Percentiles rank a stretch among this genome's conserved stretches.
Evolutionary conservation across 2,113 vertebrate species (phyloP).

Genomic region (Zingel zingel): DNA sequence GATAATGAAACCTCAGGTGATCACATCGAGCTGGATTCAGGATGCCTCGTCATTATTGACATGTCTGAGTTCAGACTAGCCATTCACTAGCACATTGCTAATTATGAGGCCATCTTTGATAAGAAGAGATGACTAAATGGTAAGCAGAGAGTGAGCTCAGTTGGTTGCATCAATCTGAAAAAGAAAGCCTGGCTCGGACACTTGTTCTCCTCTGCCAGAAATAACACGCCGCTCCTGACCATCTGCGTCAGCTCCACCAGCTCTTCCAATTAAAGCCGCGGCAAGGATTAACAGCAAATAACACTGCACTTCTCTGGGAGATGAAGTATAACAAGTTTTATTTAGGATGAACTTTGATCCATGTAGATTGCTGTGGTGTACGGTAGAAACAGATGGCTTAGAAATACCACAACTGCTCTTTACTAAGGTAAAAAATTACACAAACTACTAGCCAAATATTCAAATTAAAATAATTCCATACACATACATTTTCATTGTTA

Average conservation of each 20-base stretch:
- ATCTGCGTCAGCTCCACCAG: slow-evolving; percentile 51
- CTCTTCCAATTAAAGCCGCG: slow-evolving; percentile 4
- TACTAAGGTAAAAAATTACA: background rate
- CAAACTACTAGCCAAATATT: too few species aligned
- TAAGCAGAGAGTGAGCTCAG: slow-evolving; percentile 15
- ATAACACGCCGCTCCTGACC: slow-evolving; percentile 49
- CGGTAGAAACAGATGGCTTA: background rate
- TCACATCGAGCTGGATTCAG: too few species aligned
- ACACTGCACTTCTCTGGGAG: slow-evolving; percentile 2
- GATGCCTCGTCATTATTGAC: too few species aligned
- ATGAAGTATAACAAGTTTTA: background rate
- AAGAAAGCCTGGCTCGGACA: slow-evolving; percentile 38
- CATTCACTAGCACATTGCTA: background rate
- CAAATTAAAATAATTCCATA: background rate
- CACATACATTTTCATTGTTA: background rate
- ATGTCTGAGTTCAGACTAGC: too few species aligned
- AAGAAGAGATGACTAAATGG: background rate
- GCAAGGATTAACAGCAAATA: slow-evolving; percentile 9
- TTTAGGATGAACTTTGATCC: background rate
- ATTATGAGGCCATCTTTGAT: background rate
- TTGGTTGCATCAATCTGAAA: slow-evolving; percentile 26
- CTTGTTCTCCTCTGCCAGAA: slow-evolving; percentile 46
- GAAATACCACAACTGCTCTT: background rate
- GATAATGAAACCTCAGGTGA: too few species aligned
- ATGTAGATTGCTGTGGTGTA: background rate